A percentile compares a stretch with the other conserved stretches of the same genome.
These are phyloP conservation scores for Pluvialis apricaria DNA, from an alignment of 2,113 vertebrate species.

Conservation along the genomic window DNA sequence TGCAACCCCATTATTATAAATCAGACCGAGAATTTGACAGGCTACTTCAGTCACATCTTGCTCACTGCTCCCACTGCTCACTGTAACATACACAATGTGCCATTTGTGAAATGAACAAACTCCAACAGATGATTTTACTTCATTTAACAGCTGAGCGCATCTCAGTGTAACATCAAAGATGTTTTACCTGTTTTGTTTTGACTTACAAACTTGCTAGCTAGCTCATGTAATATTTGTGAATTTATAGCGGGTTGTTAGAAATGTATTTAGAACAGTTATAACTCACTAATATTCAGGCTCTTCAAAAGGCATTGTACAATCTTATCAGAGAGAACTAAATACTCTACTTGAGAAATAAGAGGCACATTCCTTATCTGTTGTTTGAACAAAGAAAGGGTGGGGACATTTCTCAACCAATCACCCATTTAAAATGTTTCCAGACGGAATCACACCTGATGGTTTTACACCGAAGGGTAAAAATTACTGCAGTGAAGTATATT, in stretches of 20 bases:
- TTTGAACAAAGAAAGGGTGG: not conserved
- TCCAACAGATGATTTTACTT: slow-evolving; percentile 6
- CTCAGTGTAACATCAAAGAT: not conserved
- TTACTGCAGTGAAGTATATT: not conserved
- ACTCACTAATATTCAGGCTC: not conserved
- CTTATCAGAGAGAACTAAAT: not conserved
- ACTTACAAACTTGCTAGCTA: not conserved
- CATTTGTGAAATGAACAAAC: not conserved
- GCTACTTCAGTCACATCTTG: not conserved
- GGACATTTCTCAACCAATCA: not conserved
- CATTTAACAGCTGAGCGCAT: not conserved
- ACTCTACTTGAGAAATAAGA: slow-evolving; percentile 13
- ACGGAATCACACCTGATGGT: slow-evolving; percentile 2
- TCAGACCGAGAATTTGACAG: not conserved
- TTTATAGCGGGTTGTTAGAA: not conserved
- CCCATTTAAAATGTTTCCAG: slow-evolving; percentile 10
- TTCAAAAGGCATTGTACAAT: not conserved
- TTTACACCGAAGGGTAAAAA: not conserved
- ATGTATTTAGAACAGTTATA: not conserved
- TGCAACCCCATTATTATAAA: slow-evolving; percentile 24
- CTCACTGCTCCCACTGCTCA: not conserved
- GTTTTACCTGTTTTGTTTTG: not conserved
- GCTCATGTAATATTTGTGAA: not conserved
- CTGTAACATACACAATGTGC: not conserved
- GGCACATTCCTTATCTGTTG: not conserved